These are phyloP conservation scores for Cyphomyrus plagiostoma DNA, from an alignment of 2,113 vertebrate species.

Conservation along the genomic window DNA sequence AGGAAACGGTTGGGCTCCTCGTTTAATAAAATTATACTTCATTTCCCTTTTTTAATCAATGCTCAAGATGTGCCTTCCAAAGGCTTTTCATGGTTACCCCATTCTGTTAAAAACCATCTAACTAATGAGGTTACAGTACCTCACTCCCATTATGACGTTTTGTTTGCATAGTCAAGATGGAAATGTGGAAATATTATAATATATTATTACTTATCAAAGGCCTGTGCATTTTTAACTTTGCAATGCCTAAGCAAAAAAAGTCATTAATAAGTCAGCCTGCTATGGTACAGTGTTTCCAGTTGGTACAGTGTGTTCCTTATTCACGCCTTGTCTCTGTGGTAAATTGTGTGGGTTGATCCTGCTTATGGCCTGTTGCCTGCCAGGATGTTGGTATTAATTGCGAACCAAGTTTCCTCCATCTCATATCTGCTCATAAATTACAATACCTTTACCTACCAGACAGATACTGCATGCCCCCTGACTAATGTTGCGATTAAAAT, in stretches of 20 bases:
- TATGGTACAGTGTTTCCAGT: constrained; percentile 34
- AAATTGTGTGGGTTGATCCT: constrained; percentile 45
- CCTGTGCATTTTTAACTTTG: neutral
- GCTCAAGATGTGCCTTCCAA: neutral
- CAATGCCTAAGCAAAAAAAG: neutral
- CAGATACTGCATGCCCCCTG: neutral
- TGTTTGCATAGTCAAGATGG: neutral
- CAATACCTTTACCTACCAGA: neutral
- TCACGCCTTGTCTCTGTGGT: constrained; percentile 30
- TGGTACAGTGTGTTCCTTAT: constrained; percentile 29
- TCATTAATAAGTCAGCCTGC: constrained; percentile 1
- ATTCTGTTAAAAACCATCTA: neutral
- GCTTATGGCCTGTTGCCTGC: constrained; percentile 38
- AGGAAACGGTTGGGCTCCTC: neutral
- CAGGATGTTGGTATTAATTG: constrained; percentile 42
- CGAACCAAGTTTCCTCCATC: constrained; percentile 13
- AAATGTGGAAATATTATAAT: neutral
- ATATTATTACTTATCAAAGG: neutral
- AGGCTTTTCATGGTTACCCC: neutral
- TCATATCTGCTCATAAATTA: constrained; percentile 8
- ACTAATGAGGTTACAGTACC: neutral
- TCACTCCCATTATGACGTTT: neutral
- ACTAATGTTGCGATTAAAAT: constrained; percentile 5
- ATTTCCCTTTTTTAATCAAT: neutral
- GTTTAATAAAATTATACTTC: neutral